phyloP scores from a whole-genome alignment of 2,113 vertebrate species.

The Climacteris rufus region DNA sequence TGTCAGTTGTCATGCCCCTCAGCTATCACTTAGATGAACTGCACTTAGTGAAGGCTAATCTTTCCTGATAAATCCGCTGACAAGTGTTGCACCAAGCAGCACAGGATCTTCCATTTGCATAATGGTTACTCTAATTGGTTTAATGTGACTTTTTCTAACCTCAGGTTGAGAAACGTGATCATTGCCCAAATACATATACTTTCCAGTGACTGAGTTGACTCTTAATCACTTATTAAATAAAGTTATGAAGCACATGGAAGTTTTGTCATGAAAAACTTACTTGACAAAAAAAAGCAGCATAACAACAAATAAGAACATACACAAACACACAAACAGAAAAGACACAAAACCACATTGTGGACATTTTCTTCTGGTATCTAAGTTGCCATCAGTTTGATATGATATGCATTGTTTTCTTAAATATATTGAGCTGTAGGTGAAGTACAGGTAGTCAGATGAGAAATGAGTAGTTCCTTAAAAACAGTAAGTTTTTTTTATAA shows the following conservation, averaged over 20 bases:
- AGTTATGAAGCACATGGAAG: neutral
- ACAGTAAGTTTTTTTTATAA: neutral
- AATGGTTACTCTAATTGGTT: neutral
- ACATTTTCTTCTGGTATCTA: neutral
- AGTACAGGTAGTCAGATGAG: neutral
- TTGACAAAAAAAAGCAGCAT: neutral
- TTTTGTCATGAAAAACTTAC: neutral
- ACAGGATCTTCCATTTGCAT: neutral
- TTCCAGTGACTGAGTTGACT: neutral
- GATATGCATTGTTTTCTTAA: neutral
- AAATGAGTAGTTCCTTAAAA: neutral
- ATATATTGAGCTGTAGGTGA: neutral
- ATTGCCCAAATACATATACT: neutral
- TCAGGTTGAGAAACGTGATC: neutral
- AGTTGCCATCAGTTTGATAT: neutral
- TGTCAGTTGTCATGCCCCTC: neutral
- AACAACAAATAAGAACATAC: neutral
- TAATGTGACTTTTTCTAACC: neutral
- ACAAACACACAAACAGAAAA: neutral
- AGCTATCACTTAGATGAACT: neutral
- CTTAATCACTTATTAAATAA: neutral
- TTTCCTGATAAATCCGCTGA: slow-evolving; percentile 14
- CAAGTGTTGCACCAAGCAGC: neutral
- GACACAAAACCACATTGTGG: neutral
- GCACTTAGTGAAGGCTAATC: neutral